Evolutionary conservation across 2,888 invertebrate genomes (phyloP), one percentile per base, ranked within the genome.

Genomic region (Caenorhabditis zanzibari): DNA sequence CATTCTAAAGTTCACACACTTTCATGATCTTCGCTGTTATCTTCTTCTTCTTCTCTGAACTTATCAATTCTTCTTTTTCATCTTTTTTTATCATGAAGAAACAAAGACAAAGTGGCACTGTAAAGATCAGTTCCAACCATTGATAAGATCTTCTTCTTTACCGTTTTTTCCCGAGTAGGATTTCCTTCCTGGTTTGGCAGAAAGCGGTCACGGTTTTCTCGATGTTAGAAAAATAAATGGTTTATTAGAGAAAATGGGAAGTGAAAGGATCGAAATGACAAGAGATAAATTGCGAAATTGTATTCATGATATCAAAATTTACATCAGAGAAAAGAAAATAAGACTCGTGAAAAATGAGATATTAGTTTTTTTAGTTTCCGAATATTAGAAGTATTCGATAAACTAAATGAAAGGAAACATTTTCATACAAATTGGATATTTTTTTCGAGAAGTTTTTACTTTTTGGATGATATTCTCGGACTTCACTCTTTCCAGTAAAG

Each of bases 401-500:
- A 28, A 3, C 54, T 16, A 47, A 56, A n/a, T 52, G n/a, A 58
- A 47, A 47, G 10, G 5, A 14, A 47, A 1, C 3, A 47, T 64
- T 61, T 71, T 63, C 75, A 66, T 71, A 75, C 44, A 81, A 81
- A 44, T 59, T 73, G 66, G 14, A 72, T 66, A 80, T 22, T 19
- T 68, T n/a, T 63, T 28, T 68, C 35, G 44, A 66, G 24, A 32
- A 47, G 19, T 32, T 54, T 16, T 38, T 12, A 41, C 19, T 63
- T 32, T 54, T 28, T 19, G 49, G 22, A 49, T 49, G 4, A 12
- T 54, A 22, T 35, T 28, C 35, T 28, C 14, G 19, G n/a, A 49
- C 32, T 26, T 77, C 71, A 85, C 56, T 86, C 84, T 58, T 86
- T 87, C 79, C 82, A 85, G 58, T 82, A 87, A 9, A 91, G 69